Conservation (phyloP, 2,797 vertebrate species). For the Rhinogobio ventralis region DNA sequence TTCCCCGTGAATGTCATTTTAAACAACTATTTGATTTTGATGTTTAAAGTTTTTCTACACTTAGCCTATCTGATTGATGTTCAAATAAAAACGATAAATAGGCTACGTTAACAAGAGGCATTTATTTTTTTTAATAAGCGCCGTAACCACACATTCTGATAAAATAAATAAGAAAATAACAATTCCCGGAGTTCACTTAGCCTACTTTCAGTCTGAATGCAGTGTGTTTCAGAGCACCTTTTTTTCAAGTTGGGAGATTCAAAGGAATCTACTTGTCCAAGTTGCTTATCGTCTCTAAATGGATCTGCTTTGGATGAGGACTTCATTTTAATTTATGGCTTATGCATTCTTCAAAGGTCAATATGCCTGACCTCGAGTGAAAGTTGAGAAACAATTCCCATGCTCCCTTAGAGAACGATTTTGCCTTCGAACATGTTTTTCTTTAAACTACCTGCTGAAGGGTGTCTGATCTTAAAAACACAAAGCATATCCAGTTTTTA, state of each 20-base stretch:
- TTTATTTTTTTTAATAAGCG: neutral
- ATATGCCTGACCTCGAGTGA: slow-evolving; percentile 90
- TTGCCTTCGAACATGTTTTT: neutral
- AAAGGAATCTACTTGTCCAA: slow-evolving; percentile 85
- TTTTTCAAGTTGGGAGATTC: slow-evolving; percentile 67
- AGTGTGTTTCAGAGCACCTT: slow-evolving; percentile 18
- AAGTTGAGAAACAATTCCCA: slow-evolving; percentile 87
- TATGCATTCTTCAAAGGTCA: slow-evolving; percentile 96
- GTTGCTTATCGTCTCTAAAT: slow-evolving; percentile 89
- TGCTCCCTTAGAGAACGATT: slow-evolving; percentile 67
- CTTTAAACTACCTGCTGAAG: neutral
- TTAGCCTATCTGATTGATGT: too few relatives aligned
- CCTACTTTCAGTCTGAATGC: slow-evolving; percentile 39
- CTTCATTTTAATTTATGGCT: slow-evolving; percentile 95
- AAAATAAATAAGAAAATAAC: neutral
- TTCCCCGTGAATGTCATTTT: neutral
- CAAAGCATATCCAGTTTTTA: slow-evolving; percentile 13
- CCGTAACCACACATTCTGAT: neutral
- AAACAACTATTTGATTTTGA: neutral
- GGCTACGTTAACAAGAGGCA: neutral
- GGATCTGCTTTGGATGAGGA: slow-evolving; percentile 85
- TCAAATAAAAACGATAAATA: slow-evolving; percentile 1
- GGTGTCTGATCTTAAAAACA: slow-evolving; percentile 2
- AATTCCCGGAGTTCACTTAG: slow-evolving; percentile 46
- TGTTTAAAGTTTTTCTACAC: neutral